phyloP scores from a whole-genome alignment of 2,888 invertebrate species.

The Lithophane ornitopus region DNA sequence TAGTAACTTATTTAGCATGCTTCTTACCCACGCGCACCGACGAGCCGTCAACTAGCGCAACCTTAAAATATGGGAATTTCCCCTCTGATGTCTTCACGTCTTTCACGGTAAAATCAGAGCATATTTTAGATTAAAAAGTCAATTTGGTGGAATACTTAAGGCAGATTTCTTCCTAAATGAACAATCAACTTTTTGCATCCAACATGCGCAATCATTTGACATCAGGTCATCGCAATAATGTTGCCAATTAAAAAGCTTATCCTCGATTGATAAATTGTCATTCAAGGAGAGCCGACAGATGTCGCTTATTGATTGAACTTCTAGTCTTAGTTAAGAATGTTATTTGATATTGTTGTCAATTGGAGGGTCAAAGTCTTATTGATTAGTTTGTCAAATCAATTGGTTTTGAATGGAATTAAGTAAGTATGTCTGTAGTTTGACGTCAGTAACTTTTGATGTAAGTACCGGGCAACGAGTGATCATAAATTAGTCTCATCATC shows the following conservation, averaged over 20 bases:
- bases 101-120: no score
- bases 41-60: no score
- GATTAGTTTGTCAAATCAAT: constrained; percentile 28
- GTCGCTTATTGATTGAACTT: constrained; percentile 40
- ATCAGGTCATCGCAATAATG: constrained; percentile 31
- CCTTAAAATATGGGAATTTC: no score
- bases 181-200: constrained; percentile 28
- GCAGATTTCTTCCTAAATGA: neutral
- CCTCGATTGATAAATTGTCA: constrained; percentile 34
- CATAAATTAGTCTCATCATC: neutral
- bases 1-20: no score
- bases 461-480: neutral
- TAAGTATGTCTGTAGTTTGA: constrained; percentile 15
- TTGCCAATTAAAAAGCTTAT: constrained; percentile 40
- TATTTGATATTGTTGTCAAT: constrained; percentile 41
- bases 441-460: constrained; percentile 5
- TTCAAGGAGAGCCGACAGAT: constrained; percentile 43
- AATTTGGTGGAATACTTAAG: no score
- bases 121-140: no score
- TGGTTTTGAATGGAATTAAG: constrained; percentile 20
- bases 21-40: no score
- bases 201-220: constrained; percentile 31
- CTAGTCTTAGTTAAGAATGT: neutral
- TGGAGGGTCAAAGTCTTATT: constrained; percentile 17
- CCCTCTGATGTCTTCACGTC: no score